Percentiles rank a stretch among this genome's conserved stretches.
Conservation (phyloP, 1,140 invertebrate species). For the Drosophila ficusphila region DNA sequence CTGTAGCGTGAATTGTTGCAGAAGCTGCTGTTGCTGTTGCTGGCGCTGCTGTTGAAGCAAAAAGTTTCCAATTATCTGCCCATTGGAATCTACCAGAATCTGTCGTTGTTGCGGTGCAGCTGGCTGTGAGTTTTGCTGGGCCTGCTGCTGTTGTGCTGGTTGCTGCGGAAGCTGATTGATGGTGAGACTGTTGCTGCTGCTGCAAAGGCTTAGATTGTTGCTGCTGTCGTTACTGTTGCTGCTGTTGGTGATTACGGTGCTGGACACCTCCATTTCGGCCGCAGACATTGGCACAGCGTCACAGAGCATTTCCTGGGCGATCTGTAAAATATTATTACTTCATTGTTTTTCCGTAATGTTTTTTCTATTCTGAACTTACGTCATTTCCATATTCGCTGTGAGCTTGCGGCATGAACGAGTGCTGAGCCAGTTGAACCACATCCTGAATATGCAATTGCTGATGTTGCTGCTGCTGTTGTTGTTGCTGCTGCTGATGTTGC, state of each 20-base stretch:
- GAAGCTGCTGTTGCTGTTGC: conserved; percentile 59
- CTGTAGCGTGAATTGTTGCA: conserved; percentile 70
- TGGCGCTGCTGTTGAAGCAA: conserved; percentile 63
- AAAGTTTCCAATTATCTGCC: conserved; percentile 82
- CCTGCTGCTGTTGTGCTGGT: conserved; percentile 27
- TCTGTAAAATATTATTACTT: conserved; percentile 13
- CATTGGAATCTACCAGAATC: conserved; percentile 78
- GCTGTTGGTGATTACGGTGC: conserved; percentile 80
- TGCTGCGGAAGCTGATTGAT: conserved; percentile 62
- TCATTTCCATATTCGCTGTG: conserved; percentile 66
- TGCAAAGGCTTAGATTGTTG: conserved; percentile 70
- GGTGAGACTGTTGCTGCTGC: conserved; percentile 61
- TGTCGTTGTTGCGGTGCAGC: conserved; percentile 60
- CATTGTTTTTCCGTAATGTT: background rate
- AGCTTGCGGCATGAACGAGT: conserved; percentile 64
- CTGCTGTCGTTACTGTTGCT: conserved; percentile 82
- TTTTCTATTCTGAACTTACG: conserved; percentile 22
- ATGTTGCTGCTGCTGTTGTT: conserved; percentile 51
- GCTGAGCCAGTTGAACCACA: conserved; percentile 66
- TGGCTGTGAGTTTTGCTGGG: conserved; percentile 35
- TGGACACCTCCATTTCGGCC: conserved; percentile 83
- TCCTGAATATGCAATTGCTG: conserved; percentile 58
- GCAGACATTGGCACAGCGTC: conserved; percentile 80
- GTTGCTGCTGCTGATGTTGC: conserved; percentile 69
- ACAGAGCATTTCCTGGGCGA: conserved; percentile 62